phyloP scores from a whole-genome alignment of 2,113 vertebrate genomes.

The Puffinus mauretanicus region DNA sequence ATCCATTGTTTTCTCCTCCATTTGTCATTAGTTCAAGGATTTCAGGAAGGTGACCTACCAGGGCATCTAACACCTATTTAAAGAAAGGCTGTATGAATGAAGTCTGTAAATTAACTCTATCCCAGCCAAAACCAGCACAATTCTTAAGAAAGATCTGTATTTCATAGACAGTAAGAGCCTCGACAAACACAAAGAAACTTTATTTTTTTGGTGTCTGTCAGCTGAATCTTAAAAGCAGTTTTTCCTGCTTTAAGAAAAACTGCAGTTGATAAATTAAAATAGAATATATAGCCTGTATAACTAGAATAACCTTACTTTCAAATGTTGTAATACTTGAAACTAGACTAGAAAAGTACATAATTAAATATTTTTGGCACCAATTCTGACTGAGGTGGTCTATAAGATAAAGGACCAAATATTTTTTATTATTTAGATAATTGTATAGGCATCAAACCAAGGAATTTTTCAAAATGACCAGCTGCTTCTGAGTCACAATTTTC shows the following conservation, averaged over 20 bases:
- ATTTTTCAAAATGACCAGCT: not conserved
- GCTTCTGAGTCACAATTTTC: not conserved
- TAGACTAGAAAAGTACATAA: not conserved
- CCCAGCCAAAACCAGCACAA: too few species aligned
- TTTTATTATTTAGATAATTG: not conserved
- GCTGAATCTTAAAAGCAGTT: not conserved
- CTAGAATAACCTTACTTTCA: not conserved
- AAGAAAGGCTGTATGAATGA: conserved; percentile 37
- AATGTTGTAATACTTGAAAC: not conserved
- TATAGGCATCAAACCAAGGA: not conserved
- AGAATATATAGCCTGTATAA: not conserved
- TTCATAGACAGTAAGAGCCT: not conserved
- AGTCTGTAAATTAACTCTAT: not conserved
- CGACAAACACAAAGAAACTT: not conserved
- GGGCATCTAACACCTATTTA: conserved; percentile 88
- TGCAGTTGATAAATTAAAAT: not conserved
- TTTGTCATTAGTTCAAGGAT: conserved; percentile 86
- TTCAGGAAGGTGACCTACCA: conserved; percentile 89
- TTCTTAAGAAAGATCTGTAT: not conserved
- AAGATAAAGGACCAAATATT: not conserved
- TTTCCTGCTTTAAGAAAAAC: not conserved
- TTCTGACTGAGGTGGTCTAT: not conserved
- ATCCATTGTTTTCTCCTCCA: conserved; percentile 80
- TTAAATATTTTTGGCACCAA: not conserved
- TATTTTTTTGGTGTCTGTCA: not conserved